Evolutionary conservation across 2,113 vertebrate genomes (phyloP).

Genomic region (Macrotis lagotis): DNA sequence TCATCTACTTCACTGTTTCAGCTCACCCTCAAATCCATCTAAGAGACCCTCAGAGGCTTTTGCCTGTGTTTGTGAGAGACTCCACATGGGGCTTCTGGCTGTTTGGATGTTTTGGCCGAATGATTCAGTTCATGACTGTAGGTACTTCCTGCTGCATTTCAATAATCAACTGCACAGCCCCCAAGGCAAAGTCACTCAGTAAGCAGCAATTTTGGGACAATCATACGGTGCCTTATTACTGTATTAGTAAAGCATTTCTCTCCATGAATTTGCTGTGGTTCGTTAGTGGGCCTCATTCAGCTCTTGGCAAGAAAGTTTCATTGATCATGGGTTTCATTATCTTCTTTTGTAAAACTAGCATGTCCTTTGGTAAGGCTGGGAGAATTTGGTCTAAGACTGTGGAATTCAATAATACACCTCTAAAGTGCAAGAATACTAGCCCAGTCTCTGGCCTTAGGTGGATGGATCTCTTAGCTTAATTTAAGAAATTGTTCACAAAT

Average conservation of each 20-base stretch:
- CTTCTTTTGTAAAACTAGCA: not conserved
- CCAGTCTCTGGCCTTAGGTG: not conserved
- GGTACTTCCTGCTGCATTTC: not conserved
- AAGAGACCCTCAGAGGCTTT: not conserved
- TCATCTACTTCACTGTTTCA: not conserved
- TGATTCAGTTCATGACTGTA: not conserved
- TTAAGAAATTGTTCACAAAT: conserved; percentile 40
- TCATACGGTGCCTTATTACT: not conserved
- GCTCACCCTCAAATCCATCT: not conserved
- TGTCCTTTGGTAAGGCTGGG: not conserved
- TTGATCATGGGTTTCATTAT: not conserved
- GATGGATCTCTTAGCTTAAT: not conserved
- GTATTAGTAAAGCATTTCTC: not conserved
- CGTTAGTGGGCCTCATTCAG: conserved; percentile 51
- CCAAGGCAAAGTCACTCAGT: conserved; percentile 34
- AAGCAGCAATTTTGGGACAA: conserved; percentile 53
- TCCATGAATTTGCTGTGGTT: not conserved
- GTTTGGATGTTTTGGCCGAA: not conserved
- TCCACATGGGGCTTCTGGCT: not conserved
- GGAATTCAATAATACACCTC: not conserved
- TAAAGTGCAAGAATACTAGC: not conserved
- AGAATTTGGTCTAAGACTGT: not conserved
- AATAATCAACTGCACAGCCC: conserved; percentile 13
- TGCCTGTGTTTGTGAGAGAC: not conserved
- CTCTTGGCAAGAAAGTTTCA: not conserved